Conservation (phyloP, 2,113 vertebrate species). For the Mionectes macconnelli region DNA sequence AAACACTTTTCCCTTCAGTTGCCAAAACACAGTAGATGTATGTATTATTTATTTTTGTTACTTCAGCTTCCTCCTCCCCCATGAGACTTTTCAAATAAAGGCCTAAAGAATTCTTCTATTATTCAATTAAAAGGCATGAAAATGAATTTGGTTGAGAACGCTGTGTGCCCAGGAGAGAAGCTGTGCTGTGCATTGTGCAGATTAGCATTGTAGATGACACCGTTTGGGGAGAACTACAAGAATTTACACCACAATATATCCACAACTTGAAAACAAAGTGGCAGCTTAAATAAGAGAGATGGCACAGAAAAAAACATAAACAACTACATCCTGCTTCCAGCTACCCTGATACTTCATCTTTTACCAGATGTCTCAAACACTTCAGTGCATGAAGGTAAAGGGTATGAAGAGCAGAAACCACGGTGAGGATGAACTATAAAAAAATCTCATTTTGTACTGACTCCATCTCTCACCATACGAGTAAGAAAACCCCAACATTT, state of each 20-base stretch:
- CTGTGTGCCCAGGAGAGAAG: constrained; percentile 48
- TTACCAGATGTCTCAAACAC: neutral
- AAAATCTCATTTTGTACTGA: neutral
- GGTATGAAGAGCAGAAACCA: neutral
- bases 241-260: constrained; percentile 9
- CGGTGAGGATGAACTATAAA: neutral
- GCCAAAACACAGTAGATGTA: constrained; percentile 31
- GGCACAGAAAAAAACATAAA: neutral
- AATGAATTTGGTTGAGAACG: constrained; percentile 51
- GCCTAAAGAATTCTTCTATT: constrained; percentile 14
- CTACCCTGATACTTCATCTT: neutral
- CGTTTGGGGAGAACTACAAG: neutral
- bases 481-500: neutral
- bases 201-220: constrained; percentile 52
- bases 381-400: neutral
- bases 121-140: constrained; percentile 64
- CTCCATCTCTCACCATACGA: neutral
- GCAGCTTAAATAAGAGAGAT: constrained; percentile 13
- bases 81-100: constrained; percentile 18
- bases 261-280: constrained; percentile 49
- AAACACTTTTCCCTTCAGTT: constrained; percentile 31
- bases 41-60: constrained; percentile 41
- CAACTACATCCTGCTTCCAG: constrained; percentile 4
- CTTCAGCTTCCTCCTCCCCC: constrained; percentile 32
- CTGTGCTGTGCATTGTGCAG: constrained; percentile 44